phyloP scores from a whole-genome alignment of 2,113 vertebrate genomes.

The Hippocampus guttulatus region DNA sequence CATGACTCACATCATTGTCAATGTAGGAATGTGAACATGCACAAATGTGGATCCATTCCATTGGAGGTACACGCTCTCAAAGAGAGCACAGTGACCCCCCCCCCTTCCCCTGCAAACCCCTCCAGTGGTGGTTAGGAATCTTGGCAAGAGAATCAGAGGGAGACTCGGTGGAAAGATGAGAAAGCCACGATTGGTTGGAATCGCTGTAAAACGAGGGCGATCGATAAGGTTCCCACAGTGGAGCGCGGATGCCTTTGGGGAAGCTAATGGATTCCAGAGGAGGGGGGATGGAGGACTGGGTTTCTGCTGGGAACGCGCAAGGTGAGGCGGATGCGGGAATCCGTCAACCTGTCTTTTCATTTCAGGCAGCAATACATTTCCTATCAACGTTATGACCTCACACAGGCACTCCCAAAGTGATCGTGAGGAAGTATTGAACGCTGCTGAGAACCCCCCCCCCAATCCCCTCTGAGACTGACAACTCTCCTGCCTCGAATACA shows the following conservation, averaged over 20 bases:
- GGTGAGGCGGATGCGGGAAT: conserved; percentile 13
- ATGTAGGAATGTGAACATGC: too few relatives aligned
- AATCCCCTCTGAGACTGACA: too few relatives aligned
- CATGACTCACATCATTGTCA: too few relatives aligned
- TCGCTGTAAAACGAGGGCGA: conserved; percentile 68
- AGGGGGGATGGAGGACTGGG: conserved; percentile 19
- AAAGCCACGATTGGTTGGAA: conserved; percentile 51
- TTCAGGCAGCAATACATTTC: too few relatives aligned
- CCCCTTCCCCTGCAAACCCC: too few relatives aligned
- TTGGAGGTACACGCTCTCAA: neutral
- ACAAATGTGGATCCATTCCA: neutral
- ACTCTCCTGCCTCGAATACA: too few relatives aligned
- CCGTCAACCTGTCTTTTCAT: too few relatives aligned
- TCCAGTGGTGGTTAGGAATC: neutral
- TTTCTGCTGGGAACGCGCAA: conserved; percentile 26
- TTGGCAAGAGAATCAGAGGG: conserved; percentile 3
- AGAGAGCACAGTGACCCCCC: neutral
- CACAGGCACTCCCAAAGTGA: too few relatives aligned
- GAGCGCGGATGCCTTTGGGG: conserved; percentile 63
- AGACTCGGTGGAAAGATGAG: conserved; percentile 28
- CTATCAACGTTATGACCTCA: too few relatives aligned
- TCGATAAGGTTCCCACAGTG: conserved; percentile 78
- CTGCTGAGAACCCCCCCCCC: too few relatives aligned
- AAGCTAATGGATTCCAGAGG: conserved; percentile 72
- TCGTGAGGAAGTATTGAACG: too few relatives aligned